Evolutionary conservation across 2,113 vertebrate genomes (phyloP).

Genomic region (Microcebus murinus): DNA sequence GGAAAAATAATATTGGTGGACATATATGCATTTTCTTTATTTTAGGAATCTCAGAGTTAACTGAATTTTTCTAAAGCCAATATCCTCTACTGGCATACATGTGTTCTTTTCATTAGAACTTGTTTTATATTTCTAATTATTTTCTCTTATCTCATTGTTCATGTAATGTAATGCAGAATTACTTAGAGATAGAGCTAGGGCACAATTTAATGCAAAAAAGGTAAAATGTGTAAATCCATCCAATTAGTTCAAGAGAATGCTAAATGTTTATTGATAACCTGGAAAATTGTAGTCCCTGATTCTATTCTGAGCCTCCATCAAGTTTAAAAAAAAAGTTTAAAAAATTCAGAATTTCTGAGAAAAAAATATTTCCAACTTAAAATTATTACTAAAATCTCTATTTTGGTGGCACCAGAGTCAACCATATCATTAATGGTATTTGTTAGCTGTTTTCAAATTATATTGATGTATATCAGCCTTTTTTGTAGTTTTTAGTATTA

Average conservation of each 20-base stretch:
- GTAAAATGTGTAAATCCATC: not conserved
- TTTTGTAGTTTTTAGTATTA: not conserved
- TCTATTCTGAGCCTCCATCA: not conserved
- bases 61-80: not conserved
- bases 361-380: slow-evolving; percentile 8
- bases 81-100: not conserved
- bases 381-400: not conserved
- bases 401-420: not conserved
- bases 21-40: not conserved
- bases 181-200: not conserved
- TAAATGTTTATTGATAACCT: not conserved
- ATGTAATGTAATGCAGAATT: not conserved
- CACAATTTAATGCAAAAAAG: not conserved
- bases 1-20: not conserved
- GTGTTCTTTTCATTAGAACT: not conserved
- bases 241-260: not conserved
- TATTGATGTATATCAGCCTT: not conserved
- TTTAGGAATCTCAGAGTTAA: not conserved
- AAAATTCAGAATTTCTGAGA: not conserved
- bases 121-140: not conserved
- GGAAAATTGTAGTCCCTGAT: not conserved
- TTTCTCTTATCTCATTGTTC: slow-evolving; percentile 4
- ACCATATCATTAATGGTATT: not conserved
- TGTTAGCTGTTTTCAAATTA: not conserved
- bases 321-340: not conserved